Base-by-base conservation (phyloP, 2,797 vertebrate genomes). In the Carduelis carduelis region DNA sequence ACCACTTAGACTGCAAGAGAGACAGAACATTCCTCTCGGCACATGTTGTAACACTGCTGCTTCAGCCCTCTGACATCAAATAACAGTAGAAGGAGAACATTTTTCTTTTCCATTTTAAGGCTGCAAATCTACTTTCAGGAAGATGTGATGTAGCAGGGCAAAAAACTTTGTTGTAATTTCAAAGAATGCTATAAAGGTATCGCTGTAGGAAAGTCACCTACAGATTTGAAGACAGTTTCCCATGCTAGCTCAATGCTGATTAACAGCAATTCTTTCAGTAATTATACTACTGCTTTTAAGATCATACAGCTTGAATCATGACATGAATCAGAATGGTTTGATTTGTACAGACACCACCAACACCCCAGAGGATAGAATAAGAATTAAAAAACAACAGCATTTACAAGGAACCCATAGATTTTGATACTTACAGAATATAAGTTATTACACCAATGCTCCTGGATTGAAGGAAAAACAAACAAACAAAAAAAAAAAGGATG, bases 361-460 rank as follows among this genome's bases (percentile, higher is more conserved):
- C 83, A 92, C 2, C 39, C 47, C 63, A 77, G 30, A 86, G 8
- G 30, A 77, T 0, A 83, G 53, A 85, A 76, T 69, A 39, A 84
- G 57, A 77, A 93, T 57, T 80, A 65, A 85, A 93, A 56, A 41
- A 12, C 24, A 41, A 14, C 9, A 90, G 71, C 83, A 80, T 89
- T 89, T 83, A 41, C 71, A 93, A 90, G 78, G 94, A 70, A 9
- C 28, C 14, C 55, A 55, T 2, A 79, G 70, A 83, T 86, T 69
- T 85, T 81, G 72, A 59, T 98, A 98, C 98, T 98, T 98, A 98
- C 98, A 98, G 98, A 97, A 98, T 98, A 18, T 98, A 98, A 72
- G 98, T 98, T 97, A 98, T 98, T 86, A 98, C 98, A 61, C 98
- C 98, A 72, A 98, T 98, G 94, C 98, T 98, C 98, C 98, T 98